phyloP scores from a whole-genome alignment of 2,797 vertebrate species.

The Rhincodon typus region DNA sequence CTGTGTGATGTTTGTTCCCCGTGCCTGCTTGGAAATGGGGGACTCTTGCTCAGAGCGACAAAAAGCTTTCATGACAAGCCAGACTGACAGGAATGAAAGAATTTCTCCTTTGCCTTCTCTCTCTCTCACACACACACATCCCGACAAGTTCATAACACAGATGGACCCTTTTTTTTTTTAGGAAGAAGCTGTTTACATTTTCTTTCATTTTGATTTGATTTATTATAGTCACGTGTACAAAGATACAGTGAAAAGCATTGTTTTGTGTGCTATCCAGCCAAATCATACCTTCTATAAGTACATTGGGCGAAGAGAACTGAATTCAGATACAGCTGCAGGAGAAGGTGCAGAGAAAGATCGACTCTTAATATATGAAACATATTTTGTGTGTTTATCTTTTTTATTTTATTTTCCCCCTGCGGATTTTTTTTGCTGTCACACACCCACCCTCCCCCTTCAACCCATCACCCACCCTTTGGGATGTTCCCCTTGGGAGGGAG shows the following conservation, averaged over 20 bases:
- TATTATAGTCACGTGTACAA: no score
- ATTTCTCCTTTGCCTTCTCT: slow-evolving; percentile 30
- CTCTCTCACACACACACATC: slow-evolving; percentile 34
- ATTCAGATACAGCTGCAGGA: no score
- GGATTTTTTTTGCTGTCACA: background rate
- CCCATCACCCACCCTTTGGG: background rate
- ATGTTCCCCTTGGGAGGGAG: background rate
- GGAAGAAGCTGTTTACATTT: background rate
- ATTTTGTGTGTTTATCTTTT: background rate
- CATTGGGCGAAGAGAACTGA: no score
- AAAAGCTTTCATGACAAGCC: slow-evolving; percentile 37
- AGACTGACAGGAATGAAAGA: slow-evolving; percentile 37
- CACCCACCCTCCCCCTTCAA: background rate
- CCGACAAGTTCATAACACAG: background rate
- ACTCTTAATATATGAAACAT: background rate
- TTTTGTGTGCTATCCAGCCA: no score
- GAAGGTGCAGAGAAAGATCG: background rate
- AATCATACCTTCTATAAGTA: background rate
- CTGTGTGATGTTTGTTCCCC: slow-evolving; percentile 36
- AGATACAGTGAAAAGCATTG: no score
- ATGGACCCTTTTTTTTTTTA: background rate
- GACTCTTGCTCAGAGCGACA: slow-evolving; percentile 34
- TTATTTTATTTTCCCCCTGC: no score
- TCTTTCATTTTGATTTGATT: background rate
- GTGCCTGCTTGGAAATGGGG: slow-evolving; percentile 15